Percentiles rank a stretch among this genome's conserved stretches.
Evolutionary conservation across 1,140 invertebrate genomes (phyloP).

Genomic region (Sogatella furcifera): DNA sequence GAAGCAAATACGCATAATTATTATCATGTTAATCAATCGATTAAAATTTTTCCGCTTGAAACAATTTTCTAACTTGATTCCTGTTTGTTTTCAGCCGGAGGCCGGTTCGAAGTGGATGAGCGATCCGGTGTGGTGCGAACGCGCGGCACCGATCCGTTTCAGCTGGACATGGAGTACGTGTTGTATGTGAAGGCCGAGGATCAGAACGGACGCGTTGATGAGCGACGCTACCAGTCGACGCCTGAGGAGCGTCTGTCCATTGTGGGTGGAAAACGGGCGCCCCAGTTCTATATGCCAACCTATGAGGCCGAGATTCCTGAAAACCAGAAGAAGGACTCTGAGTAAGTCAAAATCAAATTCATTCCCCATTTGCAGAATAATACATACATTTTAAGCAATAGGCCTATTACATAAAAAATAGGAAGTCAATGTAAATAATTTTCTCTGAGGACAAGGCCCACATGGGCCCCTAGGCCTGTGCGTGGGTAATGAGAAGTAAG

Average conservation of each 20-base stretch:
- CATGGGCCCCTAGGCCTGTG: too few relatives aligned
- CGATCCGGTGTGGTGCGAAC: constrained; percentile 88
- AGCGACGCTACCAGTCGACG: constrained; percentile 73
- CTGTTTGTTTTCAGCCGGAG: constrained; percentile 45
- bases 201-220: constrained; percentile 82
- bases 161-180: constrained; percentile 92
- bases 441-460: too few relatives aligned
- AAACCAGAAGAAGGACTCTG: constrained; percentile 91
- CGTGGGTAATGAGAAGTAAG: too few relatives aligned
- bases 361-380: too few relatives aligned
- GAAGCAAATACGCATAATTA: too few relatives aligned
- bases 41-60: too few relatives aligned
- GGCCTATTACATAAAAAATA: too few relatives aligned
- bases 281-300: constrained; percentile 86
- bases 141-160: constrained; percentile 79
- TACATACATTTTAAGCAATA: too few relatives aligned
- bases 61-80: too few relatives aligned
- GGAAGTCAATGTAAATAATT: too few relatives aligned
- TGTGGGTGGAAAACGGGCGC: constrained; percentile 84
- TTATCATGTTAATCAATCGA: too few relatives aligned
- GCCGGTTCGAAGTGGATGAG: constrained; percentile 80
- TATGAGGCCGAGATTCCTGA: constrained; percentile 92
- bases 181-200: constrained; percentile 93
- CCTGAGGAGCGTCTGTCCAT: constrained; percentile 84
- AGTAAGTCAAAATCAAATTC: constrained; percentile 75